Base-by-base conservation (phyloP, 2,113 vertebrate species). In the Lagopus muta region DNA sequence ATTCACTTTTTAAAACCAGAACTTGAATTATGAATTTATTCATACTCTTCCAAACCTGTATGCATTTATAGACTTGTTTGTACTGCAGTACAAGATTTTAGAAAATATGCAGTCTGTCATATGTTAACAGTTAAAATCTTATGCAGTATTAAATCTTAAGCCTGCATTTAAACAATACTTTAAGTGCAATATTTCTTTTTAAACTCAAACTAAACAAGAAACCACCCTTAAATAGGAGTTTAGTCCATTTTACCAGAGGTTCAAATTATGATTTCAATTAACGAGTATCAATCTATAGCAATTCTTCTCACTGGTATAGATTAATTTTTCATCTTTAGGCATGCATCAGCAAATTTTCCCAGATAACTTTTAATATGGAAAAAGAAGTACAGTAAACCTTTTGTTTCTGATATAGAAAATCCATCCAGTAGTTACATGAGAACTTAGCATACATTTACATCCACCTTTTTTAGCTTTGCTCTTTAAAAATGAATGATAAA, bases 321-420 rank as follows among this genome's bases (percentile, higher is more conserved):
- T 4, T 64, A 32, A 54, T 78, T 93, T 54, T 83, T 15, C 15
- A 58, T 22, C 24, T 57, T 8, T 8, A 82, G 13, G 3, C 55
- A 5, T 0, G 0, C 72, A 61, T 34, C 10, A 52, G 10, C 34
- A 6, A 19, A 48, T n/a, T 65, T 77, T 38, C 21, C 5, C 5
- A 5, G 57, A 8, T 48, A 80, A 50, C 40, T 11, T n/a, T 4
- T 71, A 64, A 42, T 43, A 47, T 4, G 61, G 70, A 64, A 48
- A 25, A 66, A 45, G 27, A 66, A 45, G 27, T 3, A 2, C 10
- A 72, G 57, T 18, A 60, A 55, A 32, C 8, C 13, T 1, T 17
- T 82, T 25, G 13, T 55, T 73, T 71, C 58, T 11, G 8, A 65
- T 36, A 45, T 6, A 54, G 28, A 57, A 6, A 79, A 48, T 20